Evolutionary conservation across 2,888 invertebrate species (phyloP), one percentile per base, ranked within the genome.

Genomic region (Microplitis deprimator): DNA sequence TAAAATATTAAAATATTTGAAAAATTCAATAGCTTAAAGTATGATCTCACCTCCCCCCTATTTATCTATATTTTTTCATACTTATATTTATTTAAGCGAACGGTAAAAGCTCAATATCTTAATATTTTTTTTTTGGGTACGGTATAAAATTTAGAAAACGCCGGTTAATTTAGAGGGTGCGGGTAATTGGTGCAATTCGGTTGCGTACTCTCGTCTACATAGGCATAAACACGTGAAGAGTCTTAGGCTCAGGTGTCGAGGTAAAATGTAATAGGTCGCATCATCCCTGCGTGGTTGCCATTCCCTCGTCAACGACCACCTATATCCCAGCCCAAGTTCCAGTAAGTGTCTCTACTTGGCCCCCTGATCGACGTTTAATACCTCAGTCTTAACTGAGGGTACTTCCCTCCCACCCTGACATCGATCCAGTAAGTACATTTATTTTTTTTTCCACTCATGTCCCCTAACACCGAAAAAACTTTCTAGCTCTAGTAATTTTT

Each of bases 361-460:
- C 85, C 87, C 80, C 85, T 89, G 88, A 88, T 89, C 88, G 87
- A 89, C 88, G 86, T 87, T 13, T 50, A 86, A 88, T 87, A 86
- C 86, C 79, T 76, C 75, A 38, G 67, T 59, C 62, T 68, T 40
- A 38, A 50, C 50, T 50, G 50, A 50, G 50, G 74, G 68, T 75
- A 75, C 74, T 40, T 68, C 29, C 59, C 67, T 50, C 13, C 13
- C 13, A 50, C 13, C 67, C 38, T 61, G 20, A 17, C 74, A 75
- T 75, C 74, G 68, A 75, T 75, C 74, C 41, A 13, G 50, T 67
- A 73, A 75, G 60, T 75, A 75, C 68, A 39, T 68, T 68, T 68
- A 68, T 68, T 68, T 68, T 38, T 67, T 59, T 41, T 50, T 68
- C 60, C 38, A 38, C 8, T 16, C 61, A n/a, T 75, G 74, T 60